These are phyloP conservation scores for Leptocoma aspasia DNA, from an alignment of 2,113 vertebrate species.

Conservation along the genomic window DNA sequence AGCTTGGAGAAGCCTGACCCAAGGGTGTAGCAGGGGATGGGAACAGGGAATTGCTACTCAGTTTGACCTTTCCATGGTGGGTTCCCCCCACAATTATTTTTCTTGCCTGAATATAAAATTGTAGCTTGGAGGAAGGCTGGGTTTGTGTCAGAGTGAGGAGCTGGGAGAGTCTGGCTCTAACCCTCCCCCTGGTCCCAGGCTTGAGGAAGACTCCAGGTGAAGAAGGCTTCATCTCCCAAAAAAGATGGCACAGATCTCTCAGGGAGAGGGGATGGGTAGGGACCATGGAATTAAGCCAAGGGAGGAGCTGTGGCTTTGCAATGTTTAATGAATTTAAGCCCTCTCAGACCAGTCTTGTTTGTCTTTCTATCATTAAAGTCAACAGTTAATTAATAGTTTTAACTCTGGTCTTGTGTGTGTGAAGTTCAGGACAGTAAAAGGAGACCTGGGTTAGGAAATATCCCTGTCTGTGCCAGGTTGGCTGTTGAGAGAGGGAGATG, in stretches of 20 bases:
- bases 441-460: background rate
- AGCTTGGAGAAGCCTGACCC: background rate
- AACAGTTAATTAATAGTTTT: background rate
- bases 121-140: background rate
- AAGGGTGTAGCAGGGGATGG: background rate
- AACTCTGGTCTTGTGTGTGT: background rate
- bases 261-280: background rate
- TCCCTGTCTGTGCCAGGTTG: background rate
- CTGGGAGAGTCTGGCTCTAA: background rate
- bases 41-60: background rate
- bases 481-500: background rate
- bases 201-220: background rate
- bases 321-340: background rate
- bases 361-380: background rate
- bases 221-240: background rate
- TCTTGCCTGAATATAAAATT: background rate
- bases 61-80: background rate
- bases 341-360: background rate
- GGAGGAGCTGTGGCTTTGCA: background rate
- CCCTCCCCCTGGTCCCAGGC: background rate
- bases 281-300: background rate
- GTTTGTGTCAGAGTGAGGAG: background rate
- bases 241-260: background rate
- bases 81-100: rapidly evolving
- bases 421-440: background rate